Evolutionary conservation across 2,113 vertebrate species (phyloP).

Genomic region (Calypte anna): DNA sequence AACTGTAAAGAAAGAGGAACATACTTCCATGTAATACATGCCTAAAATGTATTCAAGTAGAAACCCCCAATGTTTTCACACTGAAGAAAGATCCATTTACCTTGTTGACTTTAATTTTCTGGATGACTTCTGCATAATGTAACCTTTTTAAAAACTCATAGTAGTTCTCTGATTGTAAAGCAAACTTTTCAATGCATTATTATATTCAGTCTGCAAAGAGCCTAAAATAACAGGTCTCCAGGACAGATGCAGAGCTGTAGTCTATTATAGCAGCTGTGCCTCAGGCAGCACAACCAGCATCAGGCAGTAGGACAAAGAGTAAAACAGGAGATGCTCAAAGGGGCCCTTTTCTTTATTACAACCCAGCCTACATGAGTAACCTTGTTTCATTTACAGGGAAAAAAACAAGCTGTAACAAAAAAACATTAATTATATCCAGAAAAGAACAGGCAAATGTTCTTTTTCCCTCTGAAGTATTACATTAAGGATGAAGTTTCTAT

Average conservation of each 20-base stretch:
- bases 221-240: conserved; percentile 32
- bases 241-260: conserved; percentile 32
- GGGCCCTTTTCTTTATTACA: conserved; percentile 31
- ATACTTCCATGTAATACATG: neutral
- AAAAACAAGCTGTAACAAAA: neutral
- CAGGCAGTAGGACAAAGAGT: conserved; percentile 19
- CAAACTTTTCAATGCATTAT: conserved; percentile 8
- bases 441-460: neutral
- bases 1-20: neutral
- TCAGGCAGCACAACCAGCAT: conserved; percentile 44
- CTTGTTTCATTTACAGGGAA: neutral
- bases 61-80: neutral
- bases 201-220: neutral
- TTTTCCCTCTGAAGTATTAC: neutral
- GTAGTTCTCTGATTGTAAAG: neutral
- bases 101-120: neutral
- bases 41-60: neutral
- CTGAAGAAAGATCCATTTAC: neutral
- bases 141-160: neutral
- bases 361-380: neutral
- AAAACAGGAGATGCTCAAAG: neutral
- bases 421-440: conserved; percentile 10
- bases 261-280: conserved; percentile 41
- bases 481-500: conserved; percentile 15
- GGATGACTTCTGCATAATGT: neutral